Evolutionary conservation across 1,140 invertebrate species (phyloP).

Genomic region (Meloidogyne exigua): DNA sequence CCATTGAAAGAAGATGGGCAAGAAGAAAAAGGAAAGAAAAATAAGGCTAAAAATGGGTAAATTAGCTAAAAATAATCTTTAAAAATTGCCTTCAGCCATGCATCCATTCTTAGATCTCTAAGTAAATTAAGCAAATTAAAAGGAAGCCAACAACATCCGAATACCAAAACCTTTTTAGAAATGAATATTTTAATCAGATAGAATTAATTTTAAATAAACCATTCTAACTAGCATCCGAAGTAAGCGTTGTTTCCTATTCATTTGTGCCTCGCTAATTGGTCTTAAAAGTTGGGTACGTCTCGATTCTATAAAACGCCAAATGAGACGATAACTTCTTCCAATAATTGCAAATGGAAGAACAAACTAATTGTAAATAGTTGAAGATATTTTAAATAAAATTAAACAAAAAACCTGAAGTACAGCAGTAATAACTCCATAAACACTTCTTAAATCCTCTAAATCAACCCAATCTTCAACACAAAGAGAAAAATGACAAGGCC

Average conservation of each 20-base stretch:
- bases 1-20: conserved; percentile 72
- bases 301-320: conserved; percentile 77
- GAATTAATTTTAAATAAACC: conserved; percentile 60
- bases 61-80: neutral
- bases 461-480: conserved; percentile 57
- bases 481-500: conserved; percentile 53
- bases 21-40: conserved; percentile 83
- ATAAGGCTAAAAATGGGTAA: conserved; percentile 68
- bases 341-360: conserved; percentile 89
- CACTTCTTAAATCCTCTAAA: conserved; percentile 60
- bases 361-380: conserved; percentile 84
- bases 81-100: conserved; percentile 66
- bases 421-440: conserved; percentile 82
- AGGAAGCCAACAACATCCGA: conserved; percentile 84
- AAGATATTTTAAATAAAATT: conserved; percentile 68
- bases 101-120: conserved; percentile 74
- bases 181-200: neutral
- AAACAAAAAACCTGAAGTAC: conserved; percentile 72
- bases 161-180: conserved; percentile 75
- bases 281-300: neutral
- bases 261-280: conserved; percentile 30
- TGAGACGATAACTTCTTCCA: conserved; percentile 85
- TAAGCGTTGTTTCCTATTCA: conserved; percentile 42
- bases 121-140: conserved; percentile 72
- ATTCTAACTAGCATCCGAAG: conserved; percentile 88